Evolutionary conservation across 2,797 vertebrate genomes (phyloP), one percentile per base, ranked within the genome.

Genomic region (Sebastes elongatus): DNA sequence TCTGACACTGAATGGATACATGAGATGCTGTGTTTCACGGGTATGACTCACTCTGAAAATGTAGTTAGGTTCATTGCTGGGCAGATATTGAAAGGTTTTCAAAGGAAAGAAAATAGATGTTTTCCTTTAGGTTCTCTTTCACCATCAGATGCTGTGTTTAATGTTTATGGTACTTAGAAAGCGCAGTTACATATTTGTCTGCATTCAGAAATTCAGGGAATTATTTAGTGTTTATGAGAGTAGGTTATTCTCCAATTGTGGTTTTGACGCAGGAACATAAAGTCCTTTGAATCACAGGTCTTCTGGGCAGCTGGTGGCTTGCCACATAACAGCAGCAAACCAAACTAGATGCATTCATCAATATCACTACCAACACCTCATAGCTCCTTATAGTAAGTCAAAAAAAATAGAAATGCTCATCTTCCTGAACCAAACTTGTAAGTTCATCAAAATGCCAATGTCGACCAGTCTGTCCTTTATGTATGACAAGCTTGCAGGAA

Each of bases 1-100:
- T 91, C 92, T 91, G 90, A 93, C 88, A 87, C 91, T 92, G 90
- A 92, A 93, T 93, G 85, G 87, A 85, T 91, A 87, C 85, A 84
- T 82, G 83, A 90, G 84, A 87, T 64, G 80, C 81, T 84, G 84
- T 35, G 82, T 85, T 89, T 91, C 85, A 80, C 32, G 25, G 67
- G 38, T 74, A 81, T 84, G 83, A 85, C 67, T 85, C 87, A 74
- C 78, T 89, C 85, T 71, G 6, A 83, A 83, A 84, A 68, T 68
- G 52, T 7, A 61, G 68, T 71, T 70, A 20, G 60, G 59, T 77
- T 79, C 72, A 83, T 65, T 84, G 71, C 80, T 65, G 32, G 69
- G 78, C 65, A 69, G 22, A 38, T 20, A 62, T 42, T 42, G 22
- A 64, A 80, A 73, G 63, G 32, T 32, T 73, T 79, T 82, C 14